Evolutionary conservation across 2,113 vertebrate species (phyloP).

Genomic region (Monarcha castaneiventris): DNA sequence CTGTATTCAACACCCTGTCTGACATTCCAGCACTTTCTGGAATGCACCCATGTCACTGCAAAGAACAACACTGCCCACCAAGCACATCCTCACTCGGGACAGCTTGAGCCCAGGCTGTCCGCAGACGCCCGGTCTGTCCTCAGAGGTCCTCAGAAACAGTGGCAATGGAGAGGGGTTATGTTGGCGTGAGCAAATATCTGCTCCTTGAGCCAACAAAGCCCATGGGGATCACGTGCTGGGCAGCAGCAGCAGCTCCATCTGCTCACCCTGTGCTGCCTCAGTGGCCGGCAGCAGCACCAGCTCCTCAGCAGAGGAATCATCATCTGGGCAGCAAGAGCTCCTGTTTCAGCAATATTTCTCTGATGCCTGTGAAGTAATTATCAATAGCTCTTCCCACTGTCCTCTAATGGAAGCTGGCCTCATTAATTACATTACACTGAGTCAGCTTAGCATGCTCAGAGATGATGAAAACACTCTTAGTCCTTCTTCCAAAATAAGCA

Average conservation of each 20-base stretch:
- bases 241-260: not conserved
- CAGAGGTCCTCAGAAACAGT: not conserved
- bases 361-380: not conserved
- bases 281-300: not conserved
- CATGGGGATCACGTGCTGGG: rapidly evolving
- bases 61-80: not conserved
- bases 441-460: not conserved
- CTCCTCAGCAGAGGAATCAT: not conserved
- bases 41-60: not conserved
- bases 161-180: not conserved
- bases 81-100: rapidly evolving
- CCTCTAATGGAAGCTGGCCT: not conserved
- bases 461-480: not conserved
- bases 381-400: not conserved
- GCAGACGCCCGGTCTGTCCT: rapidly evolving
- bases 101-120: not conserved
- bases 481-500: not conserved
- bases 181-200: not conserved
- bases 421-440: slow-evolving; percentile 13
- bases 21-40: not conserved
- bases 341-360: not conserved
- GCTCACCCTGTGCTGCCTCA: not conserved
- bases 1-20: not conserved
- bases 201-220: not conserved
- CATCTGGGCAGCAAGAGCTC: not conserved